Conservation (phyloP, 2,888 invertebrate species). For the Drosophila meridiana region DNA sequence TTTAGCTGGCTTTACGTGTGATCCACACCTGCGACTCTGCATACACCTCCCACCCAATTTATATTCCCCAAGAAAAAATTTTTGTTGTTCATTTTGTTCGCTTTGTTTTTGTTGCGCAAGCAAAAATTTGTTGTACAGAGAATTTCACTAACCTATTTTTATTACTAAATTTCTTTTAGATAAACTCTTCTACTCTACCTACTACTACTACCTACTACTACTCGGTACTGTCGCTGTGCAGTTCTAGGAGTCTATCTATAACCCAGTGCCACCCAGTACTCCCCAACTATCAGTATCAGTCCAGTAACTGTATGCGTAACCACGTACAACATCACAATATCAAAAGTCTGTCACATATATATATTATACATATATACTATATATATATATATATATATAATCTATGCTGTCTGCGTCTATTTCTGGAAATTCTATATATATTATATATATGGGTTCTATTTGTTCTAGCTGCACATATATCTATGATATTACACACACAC, state of each 20-base stretch:
- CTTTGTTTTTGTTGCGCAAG: constrained; percentile 22
- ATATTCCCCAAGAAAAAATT: constrained; percentile 14
- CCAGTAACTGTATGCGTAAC: constrained; percentile 50
- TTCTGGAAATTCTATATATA: constrained; percentile 21
- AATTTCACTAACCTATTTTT: constrained; percentile 84
- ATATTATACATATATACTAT: constrained; percentile 20
- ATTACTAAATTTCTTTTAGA: constrained; percentile 84
- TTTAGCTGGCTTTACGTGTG: constrained; percentile 40
- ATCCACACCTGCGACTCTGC: constrained; percentile 9
- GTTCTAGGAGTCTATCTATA: constrained; percentile 53
- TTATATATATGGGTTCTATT: constrained; percentile 47
- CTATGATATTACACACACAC: constrained; percentile 14
- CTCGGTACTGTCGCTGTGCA: constrained; percentile 71
- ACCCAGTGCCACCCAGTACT: constrained; percentile 35
- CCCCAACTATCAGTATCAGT: constrained; percentile 58
- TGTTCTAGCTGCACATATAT: constrained; percentile 37
- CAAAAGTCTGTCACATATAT: constrained; percentile 35
- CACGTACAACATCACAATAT: constrained; percentile 27
- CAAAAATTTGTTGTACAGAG: constrained; percentile 57
- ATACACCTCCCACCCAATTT: constrained; percentile 4
- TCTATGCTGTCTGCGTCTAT: constrained; percentile 49
- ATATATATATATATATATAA: constrained; percentile 26
- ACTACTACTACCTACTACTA: constrained; percentile 71
- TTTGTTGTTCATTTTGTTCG: constrained; percentile 26
- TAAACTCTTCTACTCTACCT: constrained; percentile 75